Percentiles rank a stretch among this genome's conserved stretches.
Evolutionary conservation across 2,797 vertebrate genomes (phyloP).

Genomic region (Netta rufina): DNA sequence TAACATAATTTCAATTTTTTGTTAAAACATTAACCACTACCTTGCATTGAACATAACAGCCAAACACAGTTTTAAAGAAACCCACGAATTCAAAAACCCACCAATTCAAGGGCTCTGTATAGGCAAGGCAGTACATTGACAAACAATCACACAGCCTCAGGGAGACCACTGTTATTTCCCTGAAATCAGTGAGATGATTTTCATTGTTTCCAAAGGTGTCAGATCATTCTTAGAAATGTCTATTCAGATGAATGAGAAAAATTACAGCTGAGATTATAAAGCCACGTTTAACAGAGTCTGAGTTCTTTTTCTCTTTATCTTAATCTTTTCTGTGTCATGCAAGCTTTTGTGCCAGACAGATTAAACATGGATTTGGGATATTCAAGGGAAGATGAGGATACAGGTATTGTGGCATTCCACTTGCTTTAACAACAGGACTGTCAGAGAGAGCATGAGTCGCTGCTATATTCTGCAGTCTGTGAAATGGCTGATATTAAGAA

Average conservation of each 20-base stretch:
- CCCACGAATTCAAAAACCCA: not conserved
- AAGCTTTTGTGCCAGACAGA: not conserved
- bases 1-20: not conserved
- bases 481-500: not conserved
- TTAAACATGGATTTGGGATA: not conserved
- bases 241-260: not conserved
- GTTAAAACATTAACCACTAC: not conserved
- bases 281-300: not conserved
- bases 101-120: not conserved
- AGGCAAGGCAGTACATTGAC: not conserved
- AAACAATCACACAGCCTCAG: not conserved
- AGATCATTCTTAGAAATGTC: not conserved
- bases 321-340: not conserved
- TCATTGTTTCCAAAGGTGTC: not conserved
- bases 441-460: not conserved
- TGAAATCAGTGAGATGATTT: not conserved
- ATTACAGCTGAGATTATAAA: not conserved
- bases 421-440: not conserved
- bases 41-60: not conserved
- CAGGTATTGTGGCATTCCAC: not conserved
- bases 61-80: not conserved
- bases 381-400: not conserved
- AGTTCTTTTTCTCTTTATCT: not conserved
- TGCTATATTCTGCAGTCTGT: not conserved
- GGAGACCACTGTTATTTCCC: not conserved